Conservation (phyloP, 2,888 invertebrate genomes). For the Agrypnus murinus region DNA sequence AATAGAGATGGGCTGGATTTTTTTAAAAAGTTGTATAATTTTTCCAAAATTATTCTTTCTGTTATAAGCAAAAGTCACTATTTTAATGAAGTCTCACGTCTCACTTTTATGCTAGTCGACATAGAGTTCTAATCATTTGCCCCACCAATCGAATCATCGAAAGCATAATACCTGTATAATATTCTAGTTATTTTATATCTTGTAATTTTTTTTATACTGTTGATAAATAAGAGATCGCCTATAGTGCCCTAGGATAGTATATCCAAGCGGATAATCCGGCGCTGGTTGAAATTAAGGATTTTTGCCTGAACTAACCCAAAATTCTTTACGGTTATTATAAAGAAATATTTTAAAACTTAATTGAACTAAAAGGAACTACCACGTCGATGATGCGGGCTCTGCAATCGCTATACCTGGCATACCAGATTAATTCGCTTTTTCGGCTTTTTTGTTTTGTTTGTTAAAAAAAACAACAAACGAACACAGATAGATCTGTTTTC, state of each 20-base stretch:
- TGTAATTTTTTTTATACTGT: too few species aligned
- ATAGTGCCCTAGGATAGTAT: too few species aligned
- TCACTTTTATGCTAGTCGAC: slow-evolving; percentile 17
- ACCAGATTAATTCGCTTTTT: not conserved
- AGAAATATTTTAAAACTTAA: slow-evolving; percentile 18
- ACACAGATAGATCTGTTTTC: not conserved
- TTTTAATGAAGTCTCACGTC: too few species aligned
- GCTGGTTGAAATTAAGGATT: too few species aligned
- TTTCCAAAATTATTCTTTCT: too few species aligned
- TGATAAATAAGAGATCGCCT: too few species aligned
- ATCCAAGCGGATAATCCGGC: too few species aligned
- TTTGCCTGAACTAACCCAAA: not conserved
- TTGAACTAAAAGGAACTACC: not conserved
- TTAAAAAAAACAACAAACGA: not conserved
- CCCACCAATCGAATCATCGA: too few species aligned
- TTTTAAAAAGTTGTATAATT: too few species aligned
- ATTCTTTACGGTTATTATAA: slow-evolving; percentile 27
- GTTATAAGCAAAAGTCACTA: too few species aligned
- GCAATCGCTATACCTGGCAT: not conserved
- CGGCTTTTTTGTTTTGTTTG: not conserved
- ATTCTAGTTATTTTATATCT: too few species aligned
- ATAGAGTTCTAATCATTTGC: not conserved
- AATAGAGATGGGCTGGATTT: slow-evolving; percentile 17
- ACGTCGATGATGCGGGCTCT: not conserved
- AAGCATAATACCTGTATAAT: too few species aligned